Evolutionary conservation across 2,113 vertebrate species (phyloP), one percentile per base, ranked within the genome.

Genomic region (Mus pahari): DNA sequence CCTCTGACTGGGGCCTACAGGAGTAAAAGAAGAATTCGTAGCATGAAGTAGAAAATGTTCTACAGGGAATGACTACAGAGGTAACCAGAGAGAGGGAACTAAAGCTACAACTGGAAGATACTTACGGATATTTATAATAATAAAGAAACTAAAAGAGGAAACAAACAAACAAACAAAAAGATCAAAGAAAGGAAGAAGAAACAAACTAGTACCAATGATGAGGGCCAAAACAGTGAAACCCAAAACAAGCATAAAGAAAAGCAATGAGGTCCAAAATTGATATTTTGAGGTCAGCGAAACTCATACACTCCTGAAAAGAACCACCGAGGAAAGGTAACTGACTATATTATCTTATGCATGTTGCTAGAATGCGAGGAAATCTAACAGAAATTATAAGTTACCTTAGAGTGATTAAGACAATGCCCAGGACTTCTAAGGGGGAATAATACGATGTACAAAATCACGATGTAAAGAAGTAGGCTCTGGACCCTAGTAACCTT

Each of bases 1-100:
- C n/a, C 55, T 83, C 24, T 60, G 36, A 7, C 50, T 17, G n/a
- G 62, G 81, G 81, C 58, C n/a, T 83, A 42, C 28, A 62, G 58
- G 36, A 42, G 12, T 90, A 45, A 92, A 95, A 81, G 42, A 70
- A 83, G 68, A 93, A 96, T 78, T 73, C 24, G 77, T 8, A 87
- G 50, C 26, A 84, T 48, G 78, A 95, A 79, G 48, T 55, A 88
- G 64, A 94, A 92, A 79, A 70, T 75, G 83, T 68, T 94, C 83
- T 96, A 13, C 55, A 62, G 31, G 90, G 45, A 90, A 90, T 74
- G 60, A 87, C 31, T 53, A n/a, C 45, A 17, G 86, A 96, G 33
- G 60, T 45, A 90, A 53, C n/a, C 39, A 0, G 24, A 78, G 39
- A 92, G 62, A 66, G 36, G 74, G 6, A 66, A 79, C 60, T 42